These are phyloP conservation scores for Nezara viridula DNA, from an alignment of 2,888 invertebrate species.

Conservation along the genomic window DNA sequence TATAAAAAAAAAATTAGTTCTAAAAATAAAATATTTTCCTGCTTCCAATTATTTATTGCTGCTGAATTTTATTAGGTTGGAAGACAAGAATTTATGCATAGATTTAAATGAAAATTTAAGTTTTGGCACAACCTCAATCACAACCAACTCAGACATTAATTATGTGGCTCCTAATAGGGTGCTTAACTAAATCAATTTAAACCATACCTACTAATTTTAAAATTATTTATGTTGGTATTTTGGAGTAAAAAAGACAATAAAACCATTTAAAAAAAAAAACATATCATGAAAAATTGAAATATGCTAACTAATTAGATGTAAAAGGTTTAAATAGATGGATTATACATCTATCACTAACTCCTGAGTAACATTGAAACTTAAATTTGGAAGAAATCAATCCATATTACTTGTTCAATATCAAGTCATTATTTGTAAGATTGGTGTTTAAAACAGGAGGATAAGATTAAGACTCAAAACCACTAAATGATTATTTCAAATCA, in stretches of 20 bases:
- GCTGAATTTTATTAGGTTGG: conserved; percentile 39
- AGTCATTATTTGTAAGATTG: conserved; percentile 12
- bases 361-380: background rate
- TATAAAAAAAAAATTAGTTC: conserved; percentile 12
- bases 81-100: conserved; percentile 51
- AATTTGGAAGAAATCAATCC: background rate
- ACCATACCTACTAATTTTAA: background rate
- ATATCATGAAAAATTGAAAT: background rate
- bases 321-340: background rate
- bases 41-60: conserved; percentile 44
- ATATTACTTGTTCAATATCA: background rate
- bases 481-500: background rate
- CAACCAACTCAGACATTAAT: conserved; percentile 50
- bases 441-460: background rate
- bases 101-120: conserved; percentile 6
- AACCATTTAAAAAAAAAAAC: background rate
- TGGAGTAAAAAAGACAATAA: background rate
- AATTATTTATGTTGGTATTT: background rate
- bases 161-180: background rate
- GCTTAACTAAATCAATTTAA: background rate
- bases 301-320: background rate
- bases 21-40: conserved; percentile 35
- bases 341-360: background rate
- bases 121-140: conserved; percentile 56
- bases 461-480: conserved; percentile 26